A percentile compares a stretch with the other conserved stretches of the same genome.
phyloP scores from a whole-genome alignment of 2,888 invertebrate species.

The Hipparchia sbordonii region DNA sequence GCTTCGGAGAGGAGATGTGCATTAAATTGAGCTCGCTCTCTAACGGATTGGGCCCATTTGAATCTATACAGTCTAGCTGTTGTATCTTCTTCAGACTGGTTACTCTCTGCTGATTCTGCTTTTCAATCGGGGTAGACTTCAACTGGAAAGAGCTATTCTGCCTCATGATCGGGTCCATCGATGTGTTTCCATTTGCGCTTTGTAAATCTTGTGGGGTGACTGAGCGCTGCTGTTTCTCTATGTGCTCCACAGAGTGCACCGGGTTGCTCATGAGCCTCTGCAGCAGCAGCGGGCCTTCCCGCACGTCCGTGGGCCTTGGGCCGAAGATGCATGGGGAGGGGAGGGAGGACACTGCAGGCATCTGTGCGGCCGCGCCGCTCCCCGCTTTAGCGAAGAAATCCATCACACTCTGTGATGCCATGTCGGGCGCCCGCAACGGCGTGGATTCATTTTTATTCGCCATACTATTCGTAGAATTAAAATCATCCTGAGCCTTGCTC shows the following conservation, averaged over 20 bases:
- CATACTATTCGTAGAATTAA: conserved; percentile 84
- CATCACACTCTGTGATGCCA: conserved; percentile 92
- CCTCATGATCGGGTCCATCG: conserved; percentile 58
- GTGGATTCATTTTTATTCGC: conserved; percentile 64
- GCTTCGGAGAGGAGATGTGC: conserved; percentile 80
- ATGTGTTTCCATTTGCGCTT: conserved; percentile 65
- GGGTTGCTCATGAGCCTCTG: conserved; percentile 93
- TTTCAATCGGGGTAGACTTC: conserved; percentile 74
- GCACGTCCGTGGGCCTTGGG: conserved; percentile 73
- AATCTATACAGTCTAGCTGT: conserved; percentile 58
- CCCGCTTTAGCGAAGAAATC: conserved; percentile 93
- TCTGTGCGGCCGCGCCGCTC: conserved; percentile 77
- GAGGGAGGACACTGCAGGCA: conserved; percentile 78
- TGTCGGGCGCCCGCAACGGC: conserved; percentile 84
- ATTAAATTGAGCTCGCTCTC: conserved; percentile 81
- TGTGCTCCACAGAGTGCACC: conserved; percentile 92
- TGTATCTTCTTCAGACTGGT: conserved; percentile 61
- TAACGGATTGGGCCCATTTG: conserved; percentile 69
- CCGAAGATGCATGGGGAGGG: conserved; percentile 77
- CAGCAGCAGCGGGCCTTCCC: conserved; percentile 85
- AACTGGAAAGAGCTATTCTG: conserved; percentile 67
- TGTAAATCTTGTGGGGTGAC: conserved; percentile 86
- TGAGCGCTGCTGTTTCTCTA: conserved; percentile 92
- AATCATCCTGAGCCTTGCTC: conserved; percentile 94
- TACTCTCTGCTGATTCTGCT: conserved; percentile 68